A percentile compares a stretch with the other conserved stretches of the same genome.
These are phyloP conservation scores for Enteromius trimaculatus DNA, from an alignment of 2,797 vertebrate species.

Conservation along the genomic window DNA sequence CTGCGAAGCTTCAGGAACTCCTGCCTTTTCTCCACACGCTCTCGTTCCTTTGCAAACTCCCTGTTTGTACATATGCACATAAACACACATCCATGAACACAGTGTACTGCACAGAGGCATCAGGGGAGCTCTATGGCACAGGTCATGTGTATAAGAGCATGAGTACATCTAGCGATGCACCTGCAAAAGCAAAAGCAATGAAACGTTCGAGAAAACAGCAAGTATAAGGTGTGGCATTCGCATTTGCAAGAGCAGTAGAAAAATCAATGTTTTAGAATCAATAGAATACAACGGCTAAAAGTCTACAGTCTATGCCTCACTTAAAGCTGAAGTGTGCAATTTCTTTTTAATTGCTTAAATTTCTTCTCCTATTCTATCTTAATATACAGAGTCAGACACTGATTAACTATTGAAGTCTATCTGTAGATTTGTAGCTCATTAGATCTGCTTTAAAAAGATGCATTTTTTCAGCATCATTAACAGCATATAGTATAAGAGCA, in stretches of 20 bases:
- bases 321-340: slow-evolving; percentile 20
- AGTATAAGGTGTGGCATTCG: slow-evolving; percentile 10
- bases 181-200: not conserved
- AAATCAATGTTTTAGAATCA: slow-evolving; percentile 43
- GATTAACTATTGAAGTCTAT: not conserved
- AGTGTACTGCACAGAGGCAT: slow-evolving; percentile 25
- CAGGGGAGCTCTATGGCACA: slow-evolving; percentile 7
- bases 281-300: slow-evolving; percentile 34
- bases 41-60: slow-evolving; percentile 95
- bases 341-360: not conserved
- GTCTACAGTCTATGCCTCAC: slow-evolving; percentile 11
- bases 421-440: not conserved
- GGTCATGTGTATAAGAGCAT: not conserved
- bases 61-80: slow-evolving; percentile 66
- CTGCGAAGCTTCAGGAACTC: slow-evolving; percentile 93
- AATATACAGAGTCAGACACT: not conserved
- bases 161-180: not conserved
- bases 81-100: slow-evolving; percentile 43
- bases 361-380: not conserved
- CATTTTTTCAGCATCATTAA: not conserved
- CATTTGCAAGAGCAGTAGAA: slow-evolving; percentile 2
- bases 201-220: not conserved
- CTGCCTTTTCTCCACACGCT: slow-evolving; percentile 93
- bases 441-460: not conserved
- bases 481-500: not conserved